These are phyloP conservation scores for Strix aluco DNA, from an alignment of 2,113 vertebrate species.

Conservation along the genomic window DNA sequence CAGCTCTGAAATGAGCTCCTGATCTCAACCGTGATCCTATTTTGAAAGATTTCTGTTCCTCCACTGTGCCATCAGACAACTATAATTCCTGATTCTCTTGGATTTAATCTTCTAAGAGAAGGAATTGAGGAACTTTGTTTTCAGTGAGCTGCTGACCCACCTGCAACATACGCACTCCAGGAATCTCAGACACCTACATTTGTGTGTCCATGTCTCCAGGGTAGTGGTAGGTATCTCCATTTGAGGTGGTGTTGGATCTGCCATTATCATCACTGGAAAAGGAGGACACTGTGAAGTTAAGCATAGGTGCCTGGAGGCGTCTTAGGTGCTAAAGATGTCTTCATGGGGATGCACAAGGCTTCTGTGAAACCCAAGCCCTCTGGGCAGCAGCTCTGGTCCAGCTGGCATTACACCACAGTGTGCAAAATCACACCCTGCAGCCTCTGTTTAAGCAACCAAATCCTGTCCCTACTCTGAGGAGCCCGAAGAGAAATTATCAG, in stretches of 20 bases:
- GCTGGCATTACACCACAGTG: background rate
- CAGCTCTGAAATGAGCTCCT: background rate
- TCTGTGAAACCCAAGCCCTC: background rate
- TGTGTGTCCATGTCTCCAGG: background rate
- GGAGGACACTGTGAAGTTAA: background rate
- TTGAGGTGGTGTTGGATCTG: background rate
- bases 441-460: background rate
- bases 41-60: background rate
- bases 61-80: background rate
- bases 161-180: background rate
- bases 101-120: background rate
- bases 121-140: accelerated
- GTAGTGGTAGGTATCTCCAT: background rate
- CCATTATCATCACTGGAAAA: background rate
- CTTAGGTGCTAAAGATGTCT: background rate
- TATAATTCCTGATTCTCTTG: background rate
- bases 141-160: background rate
- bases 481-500: background rate
- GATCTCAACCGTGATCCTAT: background rate
- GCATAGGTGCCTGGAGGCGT: background rate
- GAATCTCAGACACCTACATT: background rate
- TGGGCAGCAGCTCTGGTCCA: background rate
- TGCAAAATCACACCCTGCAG: background rate
- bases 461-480: background rate
- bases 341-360: background rate